Percentiles rank a stretch among this genome's conserved stretches.
Conservation (phyloP, 2,797 vertebrate genomes). For the Acestrorhynchus altus region DNA sequence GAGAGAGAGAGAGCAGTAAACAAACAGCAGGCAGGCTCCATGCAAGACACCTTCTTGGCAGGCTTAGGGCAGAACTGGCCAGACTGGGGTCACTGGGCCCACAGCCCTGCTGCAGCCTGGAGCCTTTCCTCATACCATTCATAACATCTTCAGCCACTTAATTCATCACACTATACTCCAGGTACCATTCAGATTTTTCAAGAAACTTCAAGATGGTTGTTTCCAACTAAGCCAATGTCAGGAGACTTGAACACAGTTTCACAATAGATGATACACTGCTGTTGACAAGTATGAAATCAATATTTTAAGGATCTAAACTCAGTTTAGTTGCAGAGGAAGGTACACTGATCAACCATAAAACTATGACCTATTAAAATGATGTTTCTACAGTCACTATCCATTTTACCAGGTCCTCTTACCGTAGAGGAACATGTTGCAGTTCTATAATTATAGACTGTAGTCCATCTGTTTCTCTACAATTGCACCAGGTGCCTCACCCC, state of each 20-base stretch:
- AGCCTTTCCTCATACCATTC: constrained; percentile 34
- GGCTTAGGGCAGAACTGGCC: not conserved
- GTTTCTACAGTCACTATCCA: too few relatives aligned
- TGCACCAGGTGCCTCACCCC: too few relatives aligned
- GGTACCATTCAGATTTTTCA: constrained; percentile 1
- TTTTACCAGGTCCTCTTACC: too few relatives aligned
- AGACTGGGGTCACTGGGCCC: constrained; percentile 2
- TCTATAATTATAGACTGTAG: too few relatives aligned
- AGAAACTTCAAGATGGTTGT: not conserved
- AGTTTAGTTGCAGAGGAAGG: too few relatives aligned
- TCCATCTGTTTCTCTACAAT: too few relatives aligned
- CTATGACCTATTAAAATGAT: too few relatives aligned
- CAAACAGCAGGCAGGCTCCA: constrained; percentile 45
- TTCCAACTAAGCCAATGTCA: not conserved
- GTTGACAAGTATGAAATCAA: too few relatives aligned
- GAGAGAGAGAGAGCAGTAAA: constrained; percentile 47
- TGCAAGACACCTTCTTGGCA: constrained; percentile 25
- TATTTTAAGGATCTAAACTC: too few relatives aligned
- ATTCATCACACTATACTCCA: not conserved
- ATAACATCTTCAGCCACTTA: constrained; percentile 29
- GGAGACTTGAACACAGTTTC: too few relatives aligned
- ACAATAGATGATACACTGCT: not conserved
- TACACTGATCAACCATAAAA: too few relatives aligned
- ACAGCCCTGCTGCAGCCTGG: constrained; percentile 34
- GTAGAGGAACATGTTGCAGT: too few relatives aligned